Evolutionary conservation across 2,888 invertebrate genomes (phyloP).

Genomic region (Rhingia rostrata): DNA sequence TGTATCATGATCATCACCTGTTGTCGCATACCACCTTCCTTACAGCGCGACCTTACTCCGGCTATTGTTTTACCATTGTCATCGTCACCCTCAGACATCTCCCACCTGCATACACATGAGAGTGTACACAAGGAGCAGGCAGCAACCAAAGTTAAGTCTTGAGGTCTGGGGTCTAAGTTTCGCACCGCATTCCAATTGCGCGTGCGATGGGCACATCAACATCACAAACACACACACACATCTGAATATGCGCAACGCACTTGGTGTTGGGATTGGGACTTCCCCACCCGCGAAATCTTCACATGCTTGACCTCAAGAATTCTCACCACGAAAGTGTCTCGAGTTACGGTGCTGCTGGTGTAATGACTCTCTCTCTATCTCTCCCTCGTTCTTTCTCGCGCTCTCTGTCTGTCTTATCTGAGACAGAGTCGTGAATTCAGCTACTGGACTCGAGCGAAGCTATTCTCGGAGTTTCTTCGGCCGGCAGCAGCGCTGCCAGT

Average conservation of each 20-base stretch:
- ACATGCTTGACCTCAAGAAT: slow-evolving; percentile 61
- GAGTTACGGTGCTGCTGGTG: slow-evolving; percentile 30
- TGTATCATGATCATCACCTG: slow-evolving; percentile 11
- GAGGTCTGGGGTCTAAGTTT: slow-evolving; percentile 51
- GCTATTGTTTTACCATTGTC: slow-evolving; percentile 49
- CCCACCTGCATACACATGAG: slow-evolving; percentile 39
- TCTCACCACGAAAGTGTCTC: slow-evolving; percentile 40
- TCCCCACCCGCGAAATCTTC: slow-evolving; percentile 40
- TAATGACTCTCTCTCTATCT: slow-evolving; percentile 12
- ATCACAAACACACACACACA: slow-evolving; percentile 51
- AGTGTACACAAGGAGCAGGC: slow-evolving; percentile 31
- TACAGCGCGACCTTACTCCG: slow-evolving; percentile 55
- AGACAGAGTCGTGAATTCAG: slow-evolving; percentile 18
- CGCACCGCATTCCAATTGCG: slow-evolving; percentile 40
- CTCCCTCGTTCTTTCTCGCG: background rate
- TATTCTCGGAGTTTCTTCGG: slow-evolving; percentile 29
- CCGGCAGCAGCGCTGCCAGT: slow-evolving; percentile 37
- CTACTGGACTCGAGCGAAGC: slow-evolving; percentile 42
- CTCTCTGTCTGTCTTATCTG: background rate
- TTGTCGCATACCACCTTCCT: slow-evolving; percentile 8
- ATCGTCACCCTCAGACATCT: slow-evolving; percentile 26
- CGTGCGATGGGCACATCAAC: slow-evolving; percentile 12
- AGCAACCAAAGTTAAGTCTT: slow-evolving; percentile 60
- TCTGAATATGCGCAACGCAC: background rate
- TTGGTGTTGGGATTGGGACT: background rate